Conservation (phyloP, 2,797 vertebrate genomes). For the Pogonophryne albipinna region DNA sequence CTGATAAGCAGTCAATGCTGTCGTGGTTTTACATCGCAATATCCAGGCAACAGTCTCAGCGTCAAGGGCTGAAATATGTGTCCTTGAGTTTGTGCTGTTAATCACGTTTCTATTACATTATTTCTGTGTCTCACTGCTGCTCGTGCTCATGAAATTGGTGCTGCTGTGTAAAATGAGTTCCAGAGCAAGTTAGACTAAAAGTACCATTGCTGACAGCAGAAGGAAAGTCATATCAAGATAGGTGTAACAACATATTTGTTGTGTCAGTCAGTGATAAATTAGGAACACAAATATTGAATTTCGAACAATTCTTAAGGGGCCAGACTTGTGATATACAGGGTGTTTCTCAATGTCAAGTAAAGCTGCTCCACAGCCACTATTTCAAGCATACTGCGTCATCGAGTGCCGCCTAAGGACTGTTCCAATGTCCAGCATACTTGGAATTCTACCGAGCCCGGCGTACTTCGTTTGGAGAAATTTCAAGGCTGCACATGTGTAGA, state of each 20-base stretch:
- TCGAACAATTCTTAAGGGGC: background rate
- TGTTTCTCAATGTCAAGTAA: too few relatives aligned
- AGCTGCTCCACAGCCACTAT: too few relatives aligned
- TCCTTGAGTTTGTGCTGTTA: background rate
- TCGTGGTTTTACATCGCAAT: background rate
- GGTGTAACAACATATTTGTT: background rate
- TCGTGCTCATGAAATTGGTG: too few relatives aligned
- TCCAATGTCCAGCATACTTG: too few relatives aligned
- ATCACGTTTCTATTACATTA: too few relatives aligned
- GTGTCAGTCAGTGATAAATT: background rate
- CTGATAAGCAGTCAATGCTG: constrained; percentile 9
- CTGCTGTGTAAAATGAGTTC: background rate
- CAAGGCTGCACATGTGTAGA: too few relatives aligned
- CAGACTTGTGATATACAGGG: background rate
- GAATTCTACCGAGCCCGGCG: too few relatives aligned
- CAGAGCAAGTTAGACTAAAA: background rate
- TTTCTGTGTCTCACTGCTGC: too few relatives aligned
- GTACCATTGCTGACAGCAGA: background rate
- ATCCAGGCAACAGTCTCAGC: constrained; percentile 1
- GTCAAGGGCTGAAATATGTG: background rate
- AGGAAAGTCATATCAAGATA: background rate
- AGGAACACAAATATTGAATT: background rate
- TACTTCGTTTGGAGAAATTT: too few relatives aligned
- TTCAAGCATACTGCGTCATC: too few relatives aligned
- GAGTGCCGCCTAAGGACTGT: too few relatives aligned